These are phyloP conservation scores for Brassicogethes aeneus DNA, from an alignment of 2,888 invertebrate genomes.

Conservation along the genomic window DNA sequence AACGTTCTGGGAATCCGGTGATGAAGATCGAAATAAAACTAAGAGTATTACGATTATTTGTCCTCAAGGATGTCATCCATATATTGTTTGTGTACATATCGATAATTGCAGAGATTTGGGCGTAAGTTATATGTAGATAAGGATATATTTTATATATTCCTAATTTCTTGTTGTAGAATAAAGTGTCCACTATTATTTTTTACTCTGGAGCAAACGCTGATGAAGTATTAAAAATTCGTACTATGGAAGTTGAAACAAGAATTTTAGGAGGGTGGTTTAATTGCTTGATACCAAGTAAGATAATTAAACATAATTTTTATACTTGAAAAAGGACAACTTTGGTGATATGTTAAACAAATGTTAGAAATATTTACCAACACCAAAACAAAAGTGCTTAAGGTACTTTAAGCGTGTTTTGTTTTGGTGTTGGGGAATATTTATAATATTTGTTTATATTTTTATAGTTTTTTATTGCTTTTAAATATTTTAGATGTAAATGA, in stretches of 20 bases:
- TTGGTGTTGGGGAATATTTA: no score
- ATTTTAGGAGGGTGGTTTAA: conserved; percentile 80
- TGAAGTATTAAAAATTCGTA: conserved; percentile 69
- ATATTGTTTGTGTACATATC: conserved; percentile 77
- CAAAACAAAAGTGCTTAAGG: no score
- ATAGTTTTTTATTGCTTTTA: neutral
- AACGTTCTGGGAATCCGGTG: conserved; percentile 98
- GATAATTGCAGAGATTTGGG: conserved; percentile 90
- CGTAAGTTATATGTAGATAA: conserved; percentile 43
- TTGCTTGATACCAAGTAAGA: conserved; percentile 64
- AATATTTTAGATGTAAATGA: conserved; percentile 31
- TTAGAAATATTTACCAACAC: no score
- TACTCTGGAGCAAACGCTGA: conserved; percentile 74
- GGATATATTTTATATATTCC: conserved; percentile 1
- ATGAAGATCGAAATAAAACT: conserved; percentile 89
- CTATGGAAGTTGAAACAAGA: conserved; percentile 79
- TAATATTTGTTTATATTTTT: no score
- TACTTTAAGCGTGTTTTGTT: neutral
- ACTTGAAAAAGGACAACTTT: no score
- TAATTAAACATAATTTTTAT: no score
- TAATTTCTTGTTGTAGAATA: conserved; percentile 56
- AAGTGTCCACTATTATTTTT: conserved; percentile 79
- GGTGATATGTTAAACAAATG: no score
- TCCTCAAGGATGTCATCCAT: conserved; percentile 55
- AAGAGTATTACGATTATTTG: conserved; percentile 71